phyloP scores from a whole-genome alignment of 2,888 invertebrate species.

The Drosophila subsilvestris region DNA sequence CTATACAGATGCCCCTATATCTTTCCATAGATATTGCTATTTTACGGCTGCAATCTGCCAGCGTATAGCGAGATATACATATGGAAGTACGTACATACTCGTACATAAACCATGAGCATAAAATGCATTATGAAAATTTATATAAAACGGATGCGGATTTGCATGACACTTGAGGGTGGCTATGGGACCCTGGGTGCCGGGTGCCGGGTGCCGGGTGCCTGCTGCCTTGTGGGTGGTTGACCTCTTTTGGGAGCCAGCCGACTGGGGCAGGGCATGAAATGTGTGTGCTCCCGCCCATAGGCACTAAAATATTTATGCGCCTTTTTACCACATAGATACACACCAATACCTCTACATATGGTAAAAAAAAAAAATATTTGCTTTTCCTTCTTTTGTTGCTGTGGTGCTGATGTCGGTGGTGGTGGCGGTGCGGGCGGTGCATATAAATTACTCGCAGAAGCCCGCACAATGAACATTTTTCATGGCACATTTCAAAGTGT shows the following conservation, averaged over 20 bases:
- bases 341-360: constrained; percentile 14
- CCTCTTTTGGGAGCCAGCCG: neutral
- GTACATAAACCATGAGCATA: constrained; percentile 43
- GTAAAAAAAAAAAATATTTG: constrained; percentile 19
- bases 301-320: constrained; percentile 71
- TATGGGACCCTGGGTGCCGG: neutral
- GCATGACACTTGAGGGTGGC: constrained; percentile 44
- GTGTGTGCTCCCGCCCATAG: constrained; percentile 45
- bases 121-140: constrained; percentile 65
- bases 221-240: neutral
- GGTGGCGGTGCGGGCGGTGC: constrained; percentile 16
- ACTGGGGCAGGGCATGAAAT: constrained; percentile 21
- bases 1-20: constrained; percentile 3
- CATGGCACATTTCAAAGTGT: constrained; percentile 73
- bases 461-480: constrained; percentile 64
- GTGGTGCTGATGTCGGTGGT: no score
- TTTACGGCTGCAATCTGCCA: constrained; percentile 25
- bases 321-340: constrained; percentile 41
- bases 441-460: constrained; percentile 65
- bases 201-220: no score
- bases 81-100: neutral
- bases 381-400: constrained; percentile 16
- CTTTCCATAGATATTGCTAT: constrained; percentile 29
- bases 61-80: constrained; percentile 37
- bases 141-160: constrained; percentile 49